Base-by-base conservation (phyloP, 1,140 invertebrate species). In the Drosophila simulans region DNA sequence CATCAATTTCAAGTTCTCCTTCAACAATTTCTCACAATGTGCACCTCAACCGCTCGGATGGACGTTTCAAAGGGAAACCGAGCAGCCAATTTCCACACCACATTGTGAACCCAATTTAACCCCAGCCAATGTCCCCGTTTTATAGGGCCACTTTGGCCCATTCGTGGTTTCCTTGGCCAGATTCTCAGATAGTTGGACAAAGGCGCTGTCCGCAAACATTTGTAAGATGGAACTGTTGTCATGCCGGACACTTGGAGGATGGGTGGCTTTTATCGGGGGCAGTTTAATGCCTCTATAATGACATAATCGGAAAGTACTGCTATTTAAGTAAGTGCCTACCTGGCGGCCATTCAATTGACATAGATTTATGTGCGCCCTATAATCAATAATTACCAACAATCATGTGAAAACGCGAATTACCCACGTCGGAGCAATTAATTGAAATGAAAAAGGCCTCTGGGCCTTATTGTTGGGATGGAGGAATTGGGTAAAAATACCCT, bases 311-410 rank as follows among this genome's bases (percentile, higher is more conserved):
- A 35, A 57, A n/a, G 51, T 35, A 70, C 27, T 31, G 66, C 42
- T 13, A 40, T 56, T 56, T 70, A 69, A 77, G 63, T 77, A 42
- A 60, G 56, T 69, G 37, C 46, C 55, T 15, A 62, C 54, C 54
- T 64, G 49, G 49, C 40, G 64, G 70, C 63, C 51, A 75, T 70
- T 58, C 25, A 55, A 69, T 63, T 52, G 70, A 48, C 77, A 65
- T 34, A 45, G 71, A 85, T 82, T 88, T 82, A 86, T 78, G 73
- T 45, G 49, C 35, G 25, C 35, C 57, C 51, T 77, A 62, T 77
- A 77, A 80, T 80, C 80, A 69, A 80, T 73, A 79, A 82, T 71
- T 76, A 57, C 57, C 53, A 79, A 79, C 68, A 79, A 83, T 77
- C 75, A 76, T 71, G 79, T 51, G 49, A 60, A 62, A 69, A 42